Evolutionary conservation across 2,797 vertebrate genomes (phyloP).

Genomic region (Alcedo atthis): DNA sequence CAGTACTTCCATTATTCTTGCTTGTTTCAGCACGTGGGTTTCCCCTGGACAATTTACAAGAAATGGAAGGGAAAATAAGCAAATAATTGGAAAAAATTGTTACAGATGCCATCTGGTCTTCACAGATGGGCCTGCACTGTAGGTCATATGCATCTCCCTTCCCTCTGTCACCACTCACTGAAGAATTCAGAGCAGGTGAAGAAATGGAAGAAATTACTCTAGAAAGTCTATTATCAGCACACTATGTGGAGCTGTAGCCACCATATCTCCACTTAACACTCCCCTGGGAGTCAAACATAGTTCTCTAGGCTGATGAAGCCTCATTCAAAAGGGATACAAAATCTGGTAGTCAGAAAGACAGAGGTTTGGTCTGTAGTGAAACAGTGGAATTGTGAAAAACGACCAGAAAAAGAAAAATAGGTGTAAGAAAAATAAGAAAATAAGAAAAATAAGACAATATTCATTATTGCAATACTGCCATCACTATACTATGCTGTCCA

Average conservation of each 20-base stretch:
- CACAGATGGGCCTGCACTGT: constrained; percentile 46
- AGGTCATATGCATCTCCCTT: constrained; percentile 4
- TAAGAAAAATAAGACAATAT: neutral
- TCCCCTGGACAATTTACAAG: constrained; percentile 5
- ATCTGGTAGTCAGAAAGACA: neutral
- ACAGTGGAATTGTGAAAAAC: neutral
- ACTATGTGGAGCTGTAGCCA: neutral
- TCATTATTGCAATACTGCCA: neutral
- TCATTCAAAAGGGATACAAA: neutral
- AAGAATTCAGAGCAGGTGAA: constrained; percentile 21
- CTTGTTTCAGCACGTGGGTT: constrained; percentile 12
- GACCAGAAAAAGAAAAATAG: neutral
- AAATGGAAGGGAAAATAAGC: constrained; percentile 55
- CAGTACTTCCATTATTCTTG: constrained; percentile 23
- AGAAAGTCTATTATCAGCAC: neutral
- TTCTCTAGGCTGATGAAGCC: neutral
- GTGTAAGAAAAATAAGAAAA: neutral
- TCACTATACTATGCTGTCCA: neutral
- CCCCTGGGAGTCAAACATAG: neutral
- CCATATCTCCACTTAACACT: neutral
- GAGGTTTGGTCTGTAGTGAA: neutral
- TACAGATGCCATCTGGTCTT: constrained; percentile 46
- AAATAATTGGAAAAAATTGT: constrained; percentile 33
- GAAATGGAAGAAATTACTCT: neutral
- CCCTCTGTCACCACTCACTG: neutral